A percentile compares a stretch with the other conserved stretches of the same genome.
These are phyloP conservation scores for Caenorhabditis sinica DNA, from an alignment of 2,888 invertebrate genomes.

Conservation along the genomic window DNA sequence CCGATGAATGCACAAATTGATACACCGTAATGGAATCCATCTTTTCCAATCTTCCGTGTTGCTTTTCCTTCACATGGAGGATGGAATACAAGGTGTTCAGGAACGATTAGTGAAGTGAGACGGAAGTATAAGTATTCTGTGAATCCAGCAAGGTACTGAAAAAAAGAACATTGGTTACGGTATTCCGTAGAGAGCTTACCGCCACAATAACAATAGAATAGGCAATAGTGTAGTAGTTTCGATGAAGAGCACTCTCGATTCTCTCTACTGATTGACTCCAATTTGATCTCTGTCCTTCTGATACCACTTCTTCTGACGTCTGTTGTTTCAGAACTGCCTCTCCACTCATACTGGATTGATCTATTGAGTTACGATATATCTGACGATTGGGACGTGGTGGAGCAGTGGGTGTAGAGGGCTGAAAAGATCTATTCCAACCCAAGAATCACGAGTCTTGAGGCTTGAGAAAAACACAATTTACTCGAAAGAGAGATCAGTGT, in stretches of 20 bases:
- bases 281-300: slow-evolving; percentile 58
- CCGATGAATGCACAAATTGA: slow-evolving; percentile 77
- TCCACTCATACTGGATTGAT: slow-evolving; percentile 33
- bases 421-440: slow-evolving; percentile 40
- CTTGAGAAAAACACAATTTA: slow-evolving; percentile 5
- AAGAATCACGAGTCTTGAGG: neutral
- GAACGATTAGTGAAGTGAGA: slow-evolving; percentile 73
- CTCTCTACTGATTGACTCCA: slow-evolving; percentile 66
- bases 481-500: slow-evolving; percentile 10
- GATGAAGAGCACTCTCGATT: slow-evolving; percentile 67
- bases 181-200: slow-evolving; percentile 53
- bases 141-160: slow-evolving; percentile 80
- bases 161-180: slow-evolving; percentile 16
- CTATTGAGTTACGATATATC: slow-evolving; percentile 54
- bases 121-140: slow-evolving; percentile 80
- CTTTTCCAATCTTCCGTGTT: slow-evolving; percentile 74
- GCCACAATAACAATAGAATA: slow-evolving; percentile 78
- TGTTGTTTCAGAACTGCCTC: slow-evolving; percentile 19
- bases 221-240: slow-evolving; percentile 78
- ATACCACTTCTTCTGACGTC: slow-evolving; percentile 43
- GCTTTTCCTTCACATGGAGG: slow-evolving; percentile 74
- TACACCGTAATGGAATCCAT: slow-evolving; percentile 80
- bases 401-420: slow-evolving; percentile 65
- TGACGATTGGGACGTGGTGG: slow-evolving; percentile 66
- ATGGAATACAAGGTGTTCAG: slow-evolving; percentile 75